Percentiles rank a stretch among this genome's conserved stretches.
These are phyloP conservation scores for Habrosyne pyritoides DNA, from an alignment of 2,888 invertebrate species.

Conservation along the genomic window DNA sequence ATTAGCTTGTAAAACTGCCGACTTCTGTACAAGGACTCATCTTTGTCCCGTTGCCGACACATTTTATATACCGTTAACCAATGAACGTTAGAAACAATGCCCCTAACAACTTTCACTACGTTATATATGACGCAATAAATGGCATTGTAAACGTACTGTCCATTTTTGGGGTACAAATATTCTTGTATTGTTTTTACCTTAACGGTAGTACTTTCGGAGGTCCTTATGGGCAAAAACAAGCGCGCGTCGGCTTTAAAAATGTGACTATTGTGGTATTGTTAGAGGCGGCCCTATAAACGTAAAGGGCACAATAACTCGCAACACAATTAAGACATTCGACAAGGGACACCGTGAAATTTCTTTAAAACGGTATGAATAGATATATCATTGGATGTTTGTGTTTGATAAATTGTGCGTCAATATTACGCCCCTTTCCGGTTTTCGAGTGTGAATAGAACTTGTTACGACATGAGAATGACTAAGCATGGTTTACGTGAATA, in stretches of 20 bases:
- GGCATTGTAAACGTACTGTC: slow-evolving; percentile 53
- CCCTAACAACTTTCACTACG: slow-evolving; percentile 74
- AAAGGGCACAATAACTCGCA: slow-evolving; percentile 54
- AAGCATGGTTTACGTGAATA: slow-evolving; percentile 41
- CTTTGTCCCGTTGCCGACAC: slow-evolving; percentile 52
- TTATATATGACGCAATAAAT: slow-evolving; percentile 79
- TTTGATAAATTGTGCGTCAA: slow-evolving; percentile 72
- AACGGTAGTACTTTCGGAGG: slow-evolving; percentile 75
- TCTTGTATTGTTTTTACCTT: slow-evolving; percentile 67
- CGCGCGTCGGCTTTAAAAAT: slow-evolving; percentile 61
- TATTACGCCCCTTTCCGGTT: slow-evolving; percentile 71
- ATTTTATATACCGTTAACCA: slow-evolving; percentile 72
- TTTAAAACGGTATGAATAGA: slow-evolving; percentile 65
- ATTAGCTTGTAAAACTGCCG: slow-evolving; percentile 58
- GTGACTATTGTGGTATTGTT: slow-evolving; percentile 62
- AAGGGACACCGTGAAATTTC: slow-evolving; percentile 70
- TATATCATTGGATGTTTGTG: slow-evolving; percentile 70
- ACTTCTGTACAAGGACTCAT: slow-evolving; percentile 66
- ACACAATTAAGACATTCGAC: slow-evolving; percentile 61
- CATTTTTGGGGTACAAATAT: slow-evolving; percentile 52
- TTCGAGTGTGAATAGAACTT: slow-evolving; percentile 25
- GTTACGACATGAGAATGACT: slow-evolving; percentile 36
- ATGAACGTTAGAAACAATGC: slow-evolving; percentile 57
- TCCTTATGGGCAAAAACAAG: slow-evolving; percentile 62
- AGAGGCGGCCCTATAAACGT: slow-evolving; percentile 59